These are phyloP conservation scores for Hermaeophaga mercurialis DNA, from an alignment of 2,888 invertebrate genomes.

Conservation along the genomic window DNA sequence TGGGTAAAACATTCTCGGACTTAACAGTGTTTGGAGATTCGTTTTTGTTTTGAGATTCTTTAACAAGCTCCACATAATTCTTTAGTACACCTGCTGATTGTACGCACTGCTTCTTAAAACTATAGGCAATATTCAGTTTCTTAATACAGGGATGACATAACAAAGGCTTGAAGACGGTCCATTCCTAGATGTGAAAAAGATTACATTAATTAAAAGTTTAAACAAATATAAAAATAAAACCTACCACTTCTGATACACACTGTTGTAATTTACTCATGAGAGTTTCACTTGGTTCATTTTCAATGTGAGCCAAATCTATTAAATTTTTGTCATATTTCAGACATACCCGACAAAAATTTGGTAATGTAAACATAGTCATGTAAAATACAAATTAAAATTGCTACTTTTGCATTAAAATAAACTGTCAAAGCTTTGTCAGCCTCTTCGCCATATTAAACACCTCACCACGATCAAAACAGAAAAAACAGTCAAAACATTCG, in stretches of 20 bases:
- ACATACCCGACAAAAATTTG: slow-evolving; percentile 55
- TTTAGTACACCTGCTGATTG: slow-evolving; percentile 50
- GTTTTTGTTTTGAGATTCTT: slow-evolving; percentile 47
- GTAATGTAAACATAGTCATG: slow-evolving; percentile 52
- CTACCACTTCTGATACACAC: slow-evolving; percentile 56
- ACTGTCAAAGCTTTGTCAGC: slow-evolving; percentile 52
- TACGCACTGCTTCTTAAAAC: slow-evolving; percentile 54
- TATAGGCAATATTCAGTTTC: slow-evolving; percentile 51
- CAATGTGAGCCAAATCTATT: slow-evolving; percentile 52
- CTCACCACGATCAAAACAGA: slow-evolving; percentile 41
- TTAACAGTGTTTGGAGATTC: slow-evolving; percentile 41
- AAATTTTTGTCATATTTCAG: slow-evolving; percentile 53
- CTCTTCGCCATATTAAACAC: slow-evolving; percentile 50
- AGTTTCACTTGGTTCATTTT: slow-evolving; percentile 51
- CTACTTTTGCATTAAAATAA: slow-evolving; percentile 39
- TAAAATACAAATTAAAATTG: slow-evolving; percentile 39
- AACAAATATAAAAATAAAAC: slow-evolving; percentile 40
- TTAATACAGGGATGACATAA: slow-evolving; percentile 54
- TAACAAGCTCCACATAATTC: slow-evolving; percentile 49
- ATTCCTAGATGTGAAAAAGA: slow-evolving; percentile 47
- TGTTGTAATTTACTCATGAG: slow-evolving; percentile 52
- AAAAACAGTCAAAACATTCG: slow-evolving; percentile 38
- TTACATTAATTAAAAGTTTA: slow-evolving; percentile 18
- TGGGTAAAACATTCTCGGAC: slow-evolving; percentile 31
- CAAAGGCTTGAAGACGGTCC: slow-evolving; percentile 50